phyloP scores from a whole-genome alignment of 2,888 invertebrate species.

The Autographa pulchrina region DNA sequence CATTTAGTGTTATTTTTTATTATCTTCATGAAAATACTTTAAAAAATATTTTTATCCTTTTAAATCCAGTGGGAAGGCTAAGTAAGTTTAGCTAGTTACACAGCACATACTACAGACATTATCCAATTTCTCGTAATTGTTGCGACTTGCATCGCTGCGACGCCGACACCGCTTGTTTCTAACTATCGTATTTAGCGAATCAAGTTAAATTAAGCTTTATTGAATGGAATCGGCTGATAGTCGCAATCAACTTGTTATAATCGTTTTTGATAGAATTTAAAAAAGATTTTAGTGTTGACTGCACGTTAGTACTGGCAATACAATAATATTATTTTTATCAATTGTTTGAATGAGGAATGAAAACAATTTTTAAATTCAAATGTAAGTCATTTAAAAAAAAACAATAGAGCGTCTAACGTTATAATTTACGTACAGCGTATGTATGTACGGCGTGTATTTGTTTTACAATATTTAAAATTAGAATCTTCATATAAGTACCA shows the following conservation, averaged over 20 bases:
- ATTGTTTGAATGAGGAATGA: no score
- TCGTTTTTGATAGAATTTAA: background rate
- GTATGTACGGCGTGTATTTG: no score
- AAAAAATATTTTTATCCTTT: no score
- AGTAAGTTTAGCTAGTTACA: background rate
- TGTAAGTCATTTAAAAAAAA: background rate
- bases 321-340: no score
- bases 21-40: no score
- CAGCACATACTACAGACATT: background rate
- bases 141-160: background rate
- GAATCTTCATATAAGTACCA: background rate
- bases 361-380: no score
- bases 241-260: background rate
- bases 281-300: background rate
- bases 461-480: background rate
- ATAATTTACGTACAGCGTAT: no score
- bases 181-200: constrained; percentile 9
- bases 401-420: background rate
- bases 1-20: no score
- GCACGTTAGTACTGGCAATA: no score
- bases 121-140: constrained; percentile 3
- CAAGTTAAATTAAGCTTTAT: constrained; percentile 10
- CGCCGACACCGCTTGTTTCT: constrained; percentile 7
- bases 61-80: background rate
- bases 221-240: background rate